Conservation (phyloP, 2,113 vertebrate species). For the Saguinus midas region DNA sequence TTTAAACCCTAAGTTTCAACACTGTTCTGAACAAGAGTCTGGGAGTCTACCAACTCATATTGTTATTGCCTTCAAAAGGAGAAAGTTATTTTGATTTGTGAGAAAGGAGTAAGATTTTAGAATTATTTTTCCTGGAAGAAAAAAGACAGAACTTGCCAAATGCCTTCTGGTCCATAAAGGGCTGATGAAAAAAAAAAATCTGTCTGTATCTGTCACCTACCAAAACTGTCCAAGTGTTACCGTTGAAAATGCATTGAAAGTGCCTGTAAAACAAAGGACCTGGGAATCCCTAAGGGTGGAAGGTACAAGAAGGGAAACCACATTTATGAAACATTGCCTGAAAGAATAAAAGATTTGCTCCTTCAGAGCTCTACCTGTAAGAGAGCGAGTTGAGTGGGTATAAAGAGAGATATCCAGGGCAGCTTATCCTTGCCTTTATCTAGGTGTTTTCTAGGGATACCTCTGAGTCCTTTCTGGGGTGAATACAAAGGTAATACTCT, state of each 20-base stretch:
- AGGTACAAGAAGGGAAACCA: background rate
- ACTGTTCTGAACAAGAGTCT: background rate
- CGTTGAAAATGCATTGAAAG: background rate
- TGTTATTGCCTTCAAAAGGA: background rate
- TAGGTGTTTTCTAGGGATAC: background rate
- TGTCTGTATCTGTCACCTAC: background rate
- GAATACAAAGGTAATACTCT: background rate
- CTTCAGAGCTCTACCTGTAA: background rate
- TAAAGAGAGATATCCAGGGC: background rate
- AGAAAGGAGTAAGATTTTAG: background rate
- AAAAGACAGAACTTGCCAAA: background rate
- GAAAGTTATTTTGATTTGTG: background rate
- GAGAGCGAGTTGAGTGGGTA: background rate
- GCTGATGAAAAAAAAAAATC: background rate
- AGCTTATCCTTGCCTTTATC: background rate
- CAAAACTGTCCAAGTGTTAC: background rate
- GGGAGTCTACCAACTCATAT: background rate
- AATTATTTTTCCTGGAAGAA: background rate
- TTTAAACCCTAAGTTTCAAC: conserved; percentile 14
- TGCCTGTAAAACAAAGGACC: background rate
- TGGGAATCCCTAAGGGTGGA: background rate
- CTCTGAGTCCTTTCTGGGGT: background rate
- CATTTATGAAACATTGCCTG: background rate
- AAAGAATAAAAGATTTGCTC: background rate
- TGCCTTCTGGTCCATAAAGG: background rate